phyloP scores from a whole-genome alignment of 2,797 vertebrate species.

The Bucorvus abyssinicus region DNA sequence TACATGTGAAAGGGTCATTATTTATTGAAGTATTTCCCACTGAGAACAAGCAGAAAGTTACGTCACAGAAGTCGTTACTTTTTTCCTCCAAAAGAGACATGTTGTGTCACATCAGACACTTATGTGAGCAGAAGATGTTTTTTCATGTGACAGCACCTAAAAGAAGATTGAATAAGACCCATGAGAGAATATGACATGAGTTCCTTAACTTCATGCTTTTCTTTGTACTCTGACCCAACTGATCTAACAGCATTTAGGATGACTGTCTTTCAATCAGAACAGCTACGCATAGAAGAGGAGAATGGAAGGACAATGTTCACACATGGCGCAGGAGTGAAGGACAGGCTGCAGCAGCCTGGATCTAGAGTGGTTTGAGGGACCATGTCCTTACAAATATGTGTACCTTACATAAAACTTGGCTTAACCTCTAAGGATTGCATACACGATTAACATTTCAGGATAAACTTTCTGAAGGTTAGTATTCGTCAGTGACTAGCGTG shows the following conservation, averaged over 20 bases:
- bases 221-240: background rate
- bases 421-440: background rate
- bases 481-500: background rate
- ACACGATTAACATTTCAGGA: background rate
- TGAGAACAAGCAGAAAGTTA: background rate
- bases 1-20: background rate
- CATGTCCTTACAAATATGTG: background rate
- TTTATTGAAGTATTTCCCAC: background rate
- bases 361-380: background rate
- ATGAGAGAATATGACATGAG: background rate
- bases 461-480: background rate
- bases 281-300: rapidly evolving
- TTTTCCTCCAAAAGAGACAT: background rate
- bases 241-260: background rate
- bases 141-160: background rate
- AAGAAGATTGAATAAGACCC: background rate
- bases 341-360: background rate
- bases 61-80: background rate
- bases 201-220: background rate
- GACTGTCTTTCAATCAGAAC: background rate
- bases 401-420: background rate
- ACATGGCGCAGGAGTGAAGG: background rate
- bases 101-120: background rate
- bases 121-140: background rate
- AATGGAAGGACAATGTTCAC: background rate